phyloP scores from a whole-genome alignment of 2,888 invertebrate genomes.

The Eristalis tenax region DNA sequence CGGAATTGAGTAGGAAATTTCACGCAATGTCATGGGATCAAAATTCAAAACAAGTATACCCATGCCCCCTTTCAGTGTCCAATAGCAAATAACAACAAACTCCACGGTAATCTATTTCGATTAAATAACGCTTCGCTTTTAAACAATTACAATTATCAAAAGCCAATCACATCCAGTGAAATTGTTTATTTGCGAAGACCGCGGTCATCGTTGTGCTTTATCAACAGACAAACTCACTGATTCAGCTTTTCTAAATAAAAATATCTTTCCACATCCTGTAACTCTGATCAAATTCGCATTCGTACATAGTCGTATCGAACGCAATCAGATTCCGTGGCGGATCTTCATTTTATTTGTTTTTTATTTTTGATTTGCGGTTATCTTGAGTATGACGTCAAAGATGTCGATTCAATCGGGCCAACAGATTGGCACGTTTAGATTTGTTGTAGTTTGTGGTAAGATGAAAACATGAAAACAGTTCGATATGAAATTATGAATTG shows the following conservation, averaged over 20 bases:
- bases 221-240: neutral
- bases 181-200: neutral
- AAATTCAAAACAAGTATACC: too few relatives aligned
- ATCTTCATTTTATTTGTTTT: neutral
- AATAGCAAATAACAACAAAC: slow-evolving; percentile 10
- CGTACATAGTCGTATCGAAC: neutral
- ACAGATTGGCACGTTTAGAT: neutral
- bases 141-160: slow-evolving; percentile 6
- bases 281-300: neutral
- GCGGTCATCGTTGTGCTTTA: neutral
- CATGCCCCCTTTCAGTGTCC: neutral
- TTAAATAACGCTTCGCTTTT: slow-evolving; percentile 6
- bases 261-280: neutral
- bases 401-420: neutral
- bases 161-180: slow-evolving; percentile 7
- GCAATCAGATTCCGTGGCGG: neutral
- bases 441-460: neutral
- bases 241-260: neutral
- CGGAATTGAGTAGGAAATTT: too few relatives aligned
- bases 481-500: too few relatives aligned
- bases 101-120: slow-evolving; percentile 15
- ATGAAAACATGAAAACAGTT: neutral
- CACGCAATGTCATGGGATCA: too few relatives aligned
- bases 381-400: neutral
- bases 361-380: neutral